phyloP scores from a whole-genome alignment of 2,797 vertebrate species.

The Scleropages formosus region DNA sequence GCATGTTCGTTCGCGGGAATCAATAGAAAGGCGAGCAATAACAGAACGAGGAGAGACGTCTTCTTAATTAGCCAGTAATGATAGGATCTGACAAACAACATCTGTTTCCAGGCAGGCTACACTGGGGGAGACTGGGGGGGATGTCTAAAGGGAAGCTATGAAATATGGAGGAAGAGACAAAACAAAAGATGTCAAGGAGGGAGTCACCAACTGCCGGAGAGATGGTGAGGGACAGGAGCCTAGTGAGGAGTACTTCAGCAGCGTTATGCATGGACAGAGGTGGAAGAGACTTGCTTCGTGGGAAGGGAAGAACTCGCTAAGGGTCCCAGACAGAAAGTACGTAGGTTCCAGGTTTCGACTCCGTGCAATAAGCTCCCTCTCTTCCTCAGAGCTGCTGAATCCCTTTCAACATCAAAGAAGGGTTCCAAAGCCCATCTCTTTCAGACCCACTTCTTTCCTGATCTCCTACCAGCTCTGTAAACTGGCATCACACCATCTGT shows the following conservation, averaged over 20 bases:
- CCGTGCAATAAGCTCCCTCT: too few relatives aligned
- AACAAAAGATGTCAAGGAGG: conserved; percentile 48
- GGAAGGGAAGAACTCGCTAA: conserved; percentile 41
- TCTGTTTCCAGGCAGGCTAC: conserved; percentile 66
- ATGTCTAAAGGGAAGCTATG: conserved; percentile 37
- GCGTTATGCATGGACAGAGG: too few relatives aligned
- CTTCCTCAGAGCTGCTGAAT: too few relatives aligned
- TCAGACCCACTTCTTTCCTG: too few relatives aligned
- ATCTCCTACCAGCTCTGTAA: too few relatives aligned
- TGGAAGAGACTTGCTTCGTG: background rate
- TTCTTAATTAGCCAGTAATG: conserved; percentile 83
- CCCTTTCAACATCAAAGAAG: too few relatives aligned
- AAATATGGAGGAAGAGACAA: conserved; percentile 55
- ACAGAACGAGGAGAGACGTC: conserved; percentile 74
- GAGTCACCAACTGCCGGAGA: conserved; percentile 64
- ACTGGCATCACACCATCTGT: too few relatives aligned
- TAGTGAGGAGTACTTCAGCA: background rate
- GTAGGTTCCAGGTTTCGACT: background rate
- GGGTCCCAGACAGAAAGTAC: conserved; percentile 8
- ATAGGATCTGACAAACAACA: conserved; percentile 83
- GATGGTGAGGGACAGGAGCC: conserved; percentile 26
- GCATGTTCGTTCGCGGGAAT: conserved; percentile 61
- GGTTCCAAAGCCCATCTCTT: too few relatives aligned
- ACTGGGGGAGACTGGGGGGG: conserved; percentile 45
- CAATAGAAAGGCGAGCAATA: conserved; percentile 63